These are phyloP conservation scores for Drosophila novamexicana DNA, from an alignment of 1,140 invertebrate species.

Conservation along the genomic window DNA sequence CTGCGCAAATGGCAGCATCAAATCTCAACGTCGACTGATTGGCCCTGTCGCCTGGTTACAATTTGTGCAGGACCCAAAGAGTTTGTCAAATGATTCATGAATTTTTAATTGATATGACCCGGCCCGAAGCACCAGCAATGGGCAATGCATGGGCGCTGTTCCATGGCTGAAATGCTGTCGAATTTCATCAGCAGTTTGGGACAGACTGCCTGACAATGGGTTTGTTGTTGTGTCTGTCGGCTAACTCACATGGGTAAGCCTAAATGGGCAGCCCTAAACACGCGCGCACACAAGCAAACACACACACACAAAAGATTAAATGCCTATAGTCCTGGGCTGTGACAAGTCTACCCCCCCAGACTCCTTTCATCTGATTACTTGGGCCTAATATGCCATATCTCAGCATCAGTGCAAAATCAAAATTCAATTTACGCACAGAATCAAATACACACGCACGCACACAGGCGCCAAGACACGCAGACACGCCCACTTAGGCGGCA, in stretches of 20 bases:
- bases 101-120: conserved; percentile 76
- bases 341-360: not conserved
- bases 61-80: conserved; percentile 47
- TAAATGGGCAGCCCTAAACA: conserved; percentile 79
- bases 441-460: conserved; percentile 36
- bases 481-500: conserved; percentile 46
- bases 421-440: conserved; percentile 81
- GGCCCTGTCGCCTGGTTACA: conserved; percentile 41
- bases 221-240: conserved; percentile 4
- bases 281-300: conserved; percentile 63
- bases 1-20: conserved; percentile 2
- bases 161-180: conserved; percentile 29
- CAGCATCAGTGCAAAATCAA: conserved; percentile 82
- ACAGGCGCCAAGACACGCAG: not conserved
- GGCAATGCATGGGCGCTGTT: too few relatives aligned
- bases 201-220: conserved; percentile 36
- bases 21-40: conserved; percentile 43
- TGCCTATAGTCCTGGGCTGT: conserved; percentile 45
- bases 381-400: conserved; percentile 82
- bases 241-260: conserved; percentile 69
- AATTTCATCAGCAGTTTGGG: conserved; percentile 43
- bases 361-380: conserved; percentile 66
- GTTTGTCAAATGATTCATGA: conserved; percentile 82
- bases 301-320: conserved; percentile 78
- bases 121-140: not conserved